Percentiles rank a stretch among this genome's conserved stretches.
Conservation (phyloP, 2,797 vertebrate species). For the Sandelia bainsii region DNA sequence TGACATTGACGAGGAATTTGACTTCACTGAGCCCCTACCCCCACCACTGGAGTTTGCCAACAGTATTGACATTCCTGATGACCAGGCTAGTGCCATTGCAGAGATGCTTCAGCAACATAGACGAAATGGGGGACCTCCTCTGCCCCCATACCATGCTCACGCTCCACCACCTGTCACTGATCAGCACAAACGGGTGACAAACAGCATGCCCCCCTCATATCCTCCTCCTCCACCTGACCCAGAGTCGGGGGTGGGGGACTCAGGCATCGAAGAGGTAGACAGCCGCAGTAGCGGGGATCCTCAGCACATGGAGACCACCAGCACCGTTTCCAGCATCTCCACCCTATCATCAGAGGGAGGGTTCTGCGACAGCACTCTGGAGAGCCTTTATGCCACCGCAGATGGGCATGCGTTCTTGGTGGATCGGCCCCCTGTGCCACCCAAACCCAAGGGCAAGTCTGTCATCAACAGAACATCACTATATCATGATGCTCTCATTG, state of each 20-base stretch:
- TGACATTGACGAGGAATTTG: constrained; percentile 97
- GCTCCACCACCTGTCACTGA: constrained; percentile 70
- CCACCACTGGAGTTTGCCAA: constrained; percentile 98
- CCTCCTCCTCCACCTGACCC: constrained; percentile 89
- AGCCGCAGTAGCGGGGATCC: constrained; percentile 95
- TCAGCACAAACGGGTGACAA: constrained; percentile 82
- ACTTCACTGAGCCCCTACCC: constrained; percentile 94
- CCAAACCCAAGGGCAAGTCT: constrained; percentile 97
- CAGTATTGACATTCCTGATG: constrained; percentile 96
- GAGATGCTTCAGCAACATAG: constrained; percentile 88
- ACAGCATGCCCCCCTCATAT: constrained; percentile 90
- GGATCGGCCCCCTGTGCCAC: constrained; percentile 96
- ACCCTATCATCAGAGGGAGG: constrained; percentile 95
- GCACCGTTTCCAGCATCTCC: constrained; percentile 98
- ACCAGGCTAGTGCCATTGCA: constrained; percentile 85
- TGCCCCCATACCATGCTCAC: constrained; percentile 83
- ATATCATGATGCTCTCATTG: constrained; percentile 91
- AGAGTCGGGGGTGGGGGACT: constrained; percentile 90
- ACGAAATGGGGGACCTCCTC: constrained; percentile 78
- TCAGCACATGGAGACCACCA: constrained; percentile 94
- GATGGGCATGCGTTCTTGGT: constrained; percentile 93
- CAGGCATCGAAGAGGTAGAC: constrained; percentile 94
- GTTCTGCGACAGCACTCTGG: constrained; percentile 87
- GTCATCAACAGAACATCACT: constrained; percentile 93
- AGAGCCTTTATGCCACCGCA: constrained; percentile 91